A percentile compares a stretch with the other conserved stretches of the same genome.
Conservation (phyloP, 2,888 invertebrate species). For the Chymomyza procnemis region DNA sequence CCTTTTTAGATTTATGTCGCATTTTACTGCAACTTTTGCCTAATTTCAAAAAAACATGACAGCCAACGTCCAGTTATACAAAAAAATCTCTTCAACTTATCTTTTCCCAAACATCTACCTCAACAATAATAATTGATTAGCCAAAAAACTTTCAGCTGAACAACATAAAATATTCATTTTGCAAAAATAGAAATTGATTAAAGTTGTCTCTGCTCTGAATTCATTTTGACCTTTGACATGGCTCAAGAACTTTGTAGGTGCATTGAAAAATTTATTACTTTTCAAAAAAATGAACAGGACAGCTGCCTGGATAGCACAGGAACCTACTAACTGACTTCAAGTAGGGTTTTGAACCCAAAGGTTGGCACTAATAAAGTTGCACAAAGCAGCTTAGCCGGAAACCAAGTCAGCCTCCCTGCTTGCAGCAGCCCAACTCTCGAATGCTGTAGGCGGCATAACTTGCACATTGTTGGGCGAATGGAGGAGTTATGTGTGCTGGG, state of each 20-base stretch:
- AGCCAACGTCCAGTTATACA: no score
- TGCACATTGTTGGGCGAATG: conserved; percentile 48
- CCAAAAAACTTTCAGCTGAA: not conserved
- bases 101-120: no score
- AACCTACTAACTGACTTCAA: not conserved
- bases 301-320: not conserved
- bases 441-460: conserved; percentile 36
- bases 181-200: conserved; percentile 57
- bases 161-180: conserved; percentile 55
- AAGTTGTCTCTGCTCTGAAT: conserved; percentile 16
- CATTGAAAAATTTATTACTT: not conserved
- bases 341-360: not conserved
- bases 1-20: no score
- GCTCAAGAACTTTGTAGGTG: not conserved
- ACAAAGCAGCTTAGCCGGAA: conserved; percentile 51
- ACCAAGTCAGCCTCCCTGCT: not conserved
- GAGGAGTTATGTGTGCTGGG: conserved; percentile 11
- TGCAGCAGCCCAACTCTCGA: not conserved
- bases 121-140: no score
- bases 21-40: no score
- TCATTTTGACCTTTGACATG: not conserved
- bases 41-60: no score
- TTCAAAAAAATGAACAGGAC: not conserved
- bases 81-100: no score
- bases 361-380: conserved; percentile 58